Percentiles rank a stretch among this genome's conserved stretches.
Evolutionary conservation across 2,797 vertebrate species (phyloP).

Genomic region (Poeciliopsis turneri): DNA sequence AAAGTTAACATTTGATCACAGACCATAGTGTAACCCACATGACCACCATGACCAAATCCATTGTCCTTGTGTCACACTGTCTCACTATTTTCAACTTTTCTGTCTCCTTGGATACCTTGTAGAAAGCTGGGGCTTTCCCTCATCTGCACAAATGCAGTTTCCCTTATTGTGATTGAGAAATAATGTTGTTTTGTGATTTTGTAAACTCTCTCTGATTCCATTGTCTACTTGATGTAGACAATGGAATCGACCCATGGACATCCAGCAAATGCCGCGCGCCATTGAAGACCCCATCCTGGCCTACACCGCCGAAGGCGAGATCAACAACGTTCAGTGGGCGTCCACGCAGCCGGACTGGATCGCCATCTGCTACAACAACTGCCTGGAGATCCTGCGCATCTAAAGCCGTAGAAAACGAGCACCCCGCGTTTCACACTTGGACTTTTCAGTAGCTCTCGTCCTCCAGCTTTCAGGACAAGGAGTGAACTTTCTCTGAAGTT

Average conservation of each 20-base stretch:
- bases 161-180: too few relatives aligned
- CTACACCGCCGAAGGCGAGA: conserved; percentile 97
- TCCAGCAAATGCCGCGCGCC: conserved; percentile 98
- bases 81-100: too few relatives aligned
- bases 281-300: conserved; percentile 99
- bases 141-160: too few relatives aligned
- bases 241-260: conserved; percentile 87
- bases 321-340: conserved; percentile 99
- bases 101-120: too few relatives aligned
- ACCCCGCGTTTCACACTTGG: conserved; percentile 38
- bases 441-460: conserved; percentile 50
- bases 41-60: too few relatives aligned
- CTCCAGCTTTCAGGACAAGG: conserved; percentile 33
- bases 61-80: too few relatives aligned
- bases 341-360: conserved; percentile 99
- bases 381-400: conserved; percentile 97
- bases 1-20: too few relatives aligned
- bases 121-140: too few relatives aligned
- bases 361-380: conserved; percentile 99
- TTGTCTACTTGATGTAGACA: too few relatives aligned
- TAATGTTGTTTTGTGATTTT: too few relatives aligned
- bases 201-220: too few relatives aligned
- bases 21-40: too few relatives aligned
- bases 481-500: conserved; percentile 57
- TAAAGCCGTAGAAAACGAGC: conserved; percentile 68